Evolutionary conservation across 2,797 vertebrate genomes (phyloP).

Genomic region (Siniperca undulata): DNA sequence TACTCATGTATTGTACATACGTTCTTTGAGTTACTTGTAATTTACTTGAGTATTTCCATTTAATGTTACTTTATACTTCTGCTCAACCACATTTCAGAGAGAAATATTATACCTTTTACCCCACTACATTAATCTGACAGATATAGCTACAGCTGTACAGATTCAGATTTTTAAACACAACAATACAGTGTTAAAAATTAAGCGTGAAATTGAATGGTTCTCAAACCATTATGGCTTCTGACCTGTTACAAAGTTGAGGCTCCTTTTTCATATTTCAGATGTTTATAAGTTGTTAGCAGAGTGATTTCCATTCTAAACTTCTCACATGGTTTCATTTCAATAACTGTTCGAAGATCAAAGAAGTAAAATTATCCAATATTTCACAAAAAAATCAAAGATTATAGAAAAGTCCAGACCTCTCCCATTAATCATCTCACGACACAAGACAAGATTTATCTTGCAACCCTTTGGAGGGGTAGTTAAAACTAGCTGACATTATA

Average conservation of each 20-base stretch:
- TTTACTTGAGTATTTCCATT: too few species aligned
- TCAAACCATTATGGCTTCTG: not conserved
- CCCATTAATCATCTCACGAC: not conserved
- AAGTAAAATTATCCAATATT: not conserved
- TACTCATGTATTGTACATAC: not conserved
- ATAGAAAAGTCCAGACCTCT: not conserved
- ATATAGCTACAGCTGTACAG: not conserved
- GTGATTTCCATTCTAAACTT: not conserved
- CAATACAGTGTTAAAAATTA: not conserved
- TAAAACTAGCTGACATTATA: too few species aligned
- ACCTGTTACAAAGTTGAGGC: not conserved
- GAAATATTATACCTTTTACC: not conserved
- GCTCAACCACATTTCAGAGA: not conserved
- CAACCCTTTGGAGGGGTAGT: not conserved
- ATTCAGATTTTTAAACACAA: too few species aligned
- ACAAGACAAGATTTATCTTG: too few species aligned
- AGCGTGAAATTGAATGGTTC: not conserved
- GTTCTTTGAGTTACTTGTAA: too few species aligned
- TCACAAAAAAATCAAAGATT: not conserved
- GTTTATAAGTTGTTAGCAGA: not conserved
- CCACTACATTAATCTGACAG: not conserved
- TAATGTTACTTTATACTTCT: not conserved
- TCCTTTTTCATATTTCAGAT: not conserved
- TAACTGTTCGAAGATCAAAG: not conserved
- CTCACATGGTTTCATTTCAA: too few species aligned